Evolutionary conservation across 2,797 vertebrate species (phyloP).

Genomic region (Lophius americanus): DNA sequence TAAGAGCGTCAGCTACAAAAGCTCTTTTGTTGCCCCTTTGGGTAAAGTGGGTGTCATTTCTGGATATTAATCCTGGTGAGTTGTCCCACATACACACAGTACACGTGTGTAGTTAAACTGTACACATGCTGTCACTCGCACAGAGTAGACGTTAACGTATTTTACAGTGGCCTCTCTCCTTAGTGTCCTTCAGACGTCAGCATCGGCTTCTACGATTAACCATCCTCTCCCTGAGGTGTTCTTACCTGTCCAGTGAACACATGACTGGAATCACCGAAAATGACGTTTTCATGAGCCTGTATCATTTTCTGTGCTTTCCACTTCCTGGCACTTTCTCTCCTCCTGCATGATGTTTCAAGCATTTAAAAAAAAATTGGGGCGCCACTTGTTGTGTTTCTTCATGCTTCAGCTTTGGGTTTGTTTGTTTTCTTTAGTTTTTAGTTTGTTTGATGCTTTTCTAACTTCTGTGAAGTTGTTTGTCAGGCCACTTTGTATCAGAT

Average conservation of each 20-base stretch:
- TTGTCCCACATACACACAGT: slow-evolving; percentile 3
- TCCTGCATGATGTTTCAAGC: slow-evolving; percentile 29
- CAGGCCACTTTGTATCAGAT: slow-evolving; percentile 88
- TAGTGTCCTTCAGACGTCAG: slow-evolving; percentile 20
- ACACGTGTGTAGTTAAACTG: neutral
- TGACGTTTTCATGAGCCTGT: slow-evolving; percentile 17
- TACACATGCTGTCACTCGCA: slow-evolving; percentile 15
- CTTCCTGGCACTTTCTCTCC: slow-evolving; percentile 8
- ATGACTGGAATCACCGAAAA: slow-evolving; percentile 14
- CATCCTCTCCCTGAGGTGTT: slow-evolving; percentile 12
- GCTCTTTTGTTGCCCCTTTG: no score
- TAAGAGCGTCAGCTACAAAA: no score
- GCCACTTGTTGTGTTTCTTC: slow-evolving; percentile 41
- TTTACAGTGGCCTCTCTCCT: slow-evolving; percentile 59
- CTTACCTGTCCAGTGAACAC: neutral
- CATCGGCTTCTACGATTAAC: slow-evolving; percentile 9
- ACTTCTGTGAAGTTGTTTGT: slow-evolving; percentile 99
- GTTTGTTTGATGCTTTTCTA: slow-evolving; percentile 79
- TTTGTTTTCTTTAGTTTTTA: slow-evolving; percentile 24
- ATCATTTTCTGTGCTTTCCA: slow-evolving; percentile 34
- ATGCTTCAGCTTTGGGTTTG: slow-evolving; percentile 21
- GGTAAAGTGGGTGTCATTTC: neutral
- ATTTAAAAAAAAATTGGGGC: slow-evolving; percentile 20
- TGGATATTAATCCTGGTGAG: slow-evolving; percentile 20
- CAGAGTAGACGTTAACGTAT: slow-evolving; percentile 20